A percentile compares a stretch with the other conserved stretches of the same genome.
These are phyloP conservation scores for Deroptyus accipitrinus DNA, from an alignment of 2,113 vertebrate genomes.

Conservation along the genomic window DNA sequence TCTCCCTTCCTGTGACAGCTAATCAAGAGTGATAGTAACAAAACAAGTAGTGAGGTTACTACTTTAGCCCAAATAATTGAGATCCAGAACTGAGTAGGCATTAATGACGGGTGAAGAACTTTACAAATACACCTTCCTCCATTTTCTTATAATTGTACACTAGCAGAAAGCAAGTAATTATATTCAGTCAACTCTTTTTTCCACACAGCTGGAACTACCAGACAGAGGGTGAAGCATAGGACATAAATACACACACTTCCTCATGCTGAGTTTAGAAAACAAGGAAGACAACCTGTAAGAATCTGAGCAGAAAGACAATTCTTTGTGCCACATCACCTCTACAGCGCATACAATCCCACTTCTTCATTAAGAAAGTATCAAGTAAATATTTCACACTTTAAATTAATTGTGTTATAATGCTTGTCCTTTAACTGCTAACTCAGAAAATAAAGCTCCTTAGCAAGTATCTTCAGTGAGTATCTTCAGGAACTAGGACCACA, in stretches of 20 bases:
- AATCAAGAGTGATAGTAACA: not conserved
- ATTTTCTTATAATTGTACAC: not conserved
- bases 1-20: not conserved
- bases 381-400: not conserved
- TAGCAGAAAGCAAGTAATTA: not conserved
- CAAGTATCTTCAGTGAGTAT: not conserved
- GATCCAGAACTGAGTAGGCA: not conserved
- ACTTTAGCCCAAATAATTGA: not conserved
- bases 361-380: not conserved
- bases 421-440: not conserved
- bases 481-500: not conserved
- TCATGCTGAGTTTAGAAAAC: not conserved
- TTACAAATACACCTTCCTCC: not conserved
- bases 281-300: not conserved
- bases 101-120: not conserved
- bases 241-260: not conserved
- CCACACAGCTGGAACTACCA: not conserved
- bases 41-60: not conserved
- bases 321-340: not conserved
- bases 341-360: not conserved
- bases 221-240: not conserved
- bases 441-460: not conserved
- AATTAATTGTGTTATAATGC: not conserved
- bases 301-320: not conserved
- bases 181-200: not conserved